phyloP scores from a whole-genome alignment of 2,888 invertebrate genomes.

The Ceratothoa steindachneri region DNA sequence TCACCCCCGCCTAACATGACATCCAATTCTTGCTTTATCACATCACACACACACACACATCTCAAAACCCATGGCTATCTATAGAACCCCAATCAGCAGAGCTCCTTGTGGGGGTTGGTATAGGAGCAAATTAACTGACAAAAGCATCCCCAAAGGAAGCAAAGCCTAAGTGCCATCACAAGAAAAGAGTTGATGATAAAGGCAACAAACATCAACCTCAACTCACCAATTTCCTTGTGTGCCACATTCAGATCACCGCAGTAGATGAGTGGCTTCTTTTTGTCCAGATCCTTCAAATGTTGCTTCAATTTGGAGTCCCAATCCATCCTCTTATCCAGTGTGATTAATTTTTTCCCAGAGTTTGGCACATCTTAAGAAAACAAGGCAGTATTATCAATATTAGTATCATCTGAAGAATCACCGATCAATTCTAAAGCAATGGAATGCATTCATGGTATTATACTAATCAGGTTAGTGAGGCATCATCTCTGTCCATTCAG shows the following conservation, averaged over 20 bases:
- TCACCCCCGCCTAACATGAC: no score
- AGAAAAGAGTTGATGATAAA: background rate
- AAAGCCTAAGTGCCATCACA: no score
- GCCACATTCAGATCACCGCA: conserved; percentile 98
- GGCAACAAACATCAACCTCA: background rate
- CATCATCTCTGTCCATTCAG: no score
- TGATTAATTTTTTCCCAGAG: conserved; percentile 80
- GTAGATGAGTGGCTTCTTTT: conserved; percentile 86
- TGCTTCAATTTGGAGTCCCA: conserved; percentile 83
- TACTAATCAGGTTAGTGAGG: no score
- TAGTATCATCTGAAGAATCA: background rate
- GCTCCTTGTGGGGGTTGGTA: no score
- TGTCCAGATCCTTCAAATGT: conserved; percentile 74
- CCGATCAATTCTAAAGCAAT: background rate
- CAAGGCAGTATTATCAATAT: background rate
- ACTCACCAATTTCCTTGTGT: conserved; percentile 80
- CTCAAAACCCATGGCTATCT: no score
- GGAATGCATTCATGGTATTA: background rate
- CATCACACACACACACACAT: no score
- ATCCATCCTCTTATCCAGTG: conserved; percentile 76
- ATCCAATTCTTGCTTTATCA: no score
- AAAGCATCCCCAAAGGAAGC: no score
- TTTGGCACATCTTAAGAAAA: conserved; percentile 76
- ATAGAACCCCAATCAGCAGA: no score
- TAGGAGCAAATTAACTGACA: no score